phyloP scores from a whole-genome alignment of 2,113 vertebrate genomes.

The Chascanopsetta lugubris region DNA sequence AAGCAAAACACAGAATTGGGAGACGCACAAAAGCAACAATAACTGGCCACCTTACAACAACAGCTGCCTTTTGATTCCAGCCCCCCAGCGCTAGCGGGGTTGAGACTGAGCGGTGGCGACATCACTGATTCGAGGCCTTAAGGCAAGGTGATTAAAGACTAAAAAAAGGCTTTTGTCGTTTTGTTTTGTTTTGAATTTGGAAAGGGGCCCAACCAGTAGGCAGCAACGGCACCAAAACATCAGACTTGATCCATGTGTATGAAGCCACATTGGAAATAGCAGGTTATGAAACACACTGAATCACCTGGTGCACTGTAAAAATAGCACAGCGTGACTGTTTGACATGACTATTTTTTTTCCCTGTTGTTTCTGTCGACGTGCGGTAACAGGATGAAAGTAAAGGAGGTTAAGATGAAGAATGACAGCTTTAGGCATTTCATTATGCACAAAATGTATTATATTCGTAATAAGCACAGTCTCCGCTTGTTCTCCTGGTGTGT shows the following conservation, averaged over 20 bases:
- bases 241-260: constrained; percentile 30
- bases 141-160: constrained; percentile 10
- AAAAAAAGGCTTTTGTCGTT: constrained; percentile 11
- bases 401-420: constrained; percentile 9
- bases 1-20: constrained; percentile 15
- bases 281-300: constrained; percentile 59
- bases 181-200: constrained; percentile 14
- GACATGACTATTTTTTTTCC: constrained; percentile 41
- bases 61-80: constrained; percentile 14
- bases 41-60: constrained; percentile 14
- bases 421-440: background rate
- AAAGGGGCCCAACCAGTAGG: constrained; percentile 1
- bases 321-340: constrained; percentile 51
- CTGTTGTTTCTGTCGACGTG: constrained; percentile 22
- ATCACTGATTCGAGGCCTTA: constrained; percentile 28
- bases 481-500: background rate
- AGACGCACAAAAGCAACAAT: constrained; percentile 10
- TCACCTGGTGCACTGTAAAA: constrained; percentile 45
- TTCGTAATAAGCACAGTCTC: background rate
- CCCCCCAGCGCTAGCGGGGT: background rate
- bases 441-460: constrained; percentile 3
- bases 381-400: constrained; percentile 21
- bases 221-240: constrained; percentile 26
- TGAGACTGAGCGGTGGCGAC: constrained; percentile 1
- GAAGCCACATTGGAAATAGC: constrained; percentile 39